Evolutionary conservation across 1,140 invertebrate genomes (phyloP).

Genomic region (Drosophila parvula): DNA sequence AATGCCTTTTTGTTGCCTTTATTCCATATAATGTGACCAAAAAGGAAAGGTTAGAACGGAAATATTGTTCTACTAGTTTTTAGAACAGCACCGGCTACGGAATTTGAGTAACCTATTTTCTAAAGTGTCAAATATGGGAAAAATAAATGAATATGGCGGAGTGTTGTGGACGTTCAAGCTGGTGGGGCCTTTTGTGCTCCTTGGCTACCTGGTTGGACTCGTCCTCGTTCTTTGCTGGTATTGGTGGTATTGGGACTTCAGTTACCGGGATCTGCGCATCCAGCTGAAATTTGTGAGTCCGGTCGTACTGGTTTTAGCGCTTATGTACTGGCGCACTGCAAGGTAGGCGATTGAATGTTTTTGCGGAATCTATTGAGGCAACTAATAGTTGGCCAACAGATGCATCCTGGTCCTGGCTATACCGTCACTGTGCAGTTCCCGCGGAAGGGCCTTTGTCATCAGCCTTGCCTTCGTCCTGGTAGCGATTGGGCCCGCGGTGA

Average conservation of each 20-base stretch:
- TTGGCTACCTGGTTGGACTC: constrained; percentile 47
- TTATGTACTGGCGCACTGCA: constrained; percentile 29
- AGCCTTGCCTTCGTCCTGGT: constrained; percentile 91
- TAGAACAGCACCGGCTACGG: background rate
- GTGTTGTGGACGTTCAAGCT: constrained; percentile 38
- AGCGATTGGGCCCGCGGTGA: constrained; percentile 90
- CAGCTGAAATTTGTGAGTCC: constrained; percentile 21
- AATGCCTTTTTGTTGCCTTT: too few species aligned
- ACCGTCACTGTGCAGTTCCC: constrained; percentile 91
- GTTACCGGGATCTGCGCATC: constrained; percentile 13
- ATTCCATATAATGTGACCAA: too few species aligned
- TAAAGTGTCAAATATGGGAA: background rate
- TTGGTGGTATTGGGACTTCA: constrained; percentile 30
- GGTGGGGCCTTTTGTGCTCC: constrained; percentile 23
- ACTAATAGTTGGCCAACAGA: constrained; percentile 70
- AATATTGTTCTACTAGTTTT: background rate
- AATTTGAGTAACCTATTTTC: background rate
- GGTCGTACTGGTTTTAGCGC: constrained; percentile 4
- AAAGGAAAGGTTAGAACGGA: too few species aligned
- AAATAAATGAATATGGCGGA: background rate
- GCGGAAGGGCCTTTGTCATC: constrained; percentile 90
- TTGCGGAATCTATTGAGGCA: background rate
- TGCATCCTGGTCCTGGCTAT: constrained; percentile 89
- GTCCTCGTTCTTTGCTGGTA: constrained; percentile 33
- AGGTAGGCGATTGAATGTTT: constrained; percentile 23